These are phyloP conservation scores for Protonemura montana DNA, from an alignment of 2,888 invertebrate genomes.

Conservation along the genomic window DNA sequence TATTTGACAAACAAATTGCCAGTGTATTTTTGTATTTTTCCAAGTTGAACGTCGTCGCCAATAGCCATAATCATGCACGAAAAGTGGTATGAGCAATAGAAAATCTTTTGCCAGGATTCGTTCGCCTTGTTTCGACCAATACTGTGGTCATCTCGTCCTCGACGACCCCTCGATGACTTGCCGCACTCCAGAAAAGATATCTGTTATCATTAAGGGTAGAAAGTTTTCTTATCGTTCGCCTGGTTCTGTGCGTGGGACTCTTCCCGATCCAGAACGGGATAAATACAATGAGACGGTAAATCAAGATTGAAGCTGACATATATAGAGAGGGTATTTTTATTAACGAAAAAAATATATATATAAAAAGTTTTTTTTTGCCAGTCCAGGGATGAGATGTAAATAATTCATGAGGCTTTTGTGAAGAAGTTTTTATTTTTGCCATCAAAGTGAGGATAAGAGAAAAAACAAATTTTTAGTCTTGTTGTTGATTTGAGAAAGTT, in stretches of 20 bases:
- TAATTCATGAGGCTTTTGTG: not conserved
- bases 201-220: not conserved
- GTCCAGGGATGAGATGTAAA: not conserved
- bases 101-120: no score
- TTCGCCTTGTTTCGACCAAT: no score
- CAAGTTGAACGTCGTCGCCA: no score
- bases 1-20: no score
- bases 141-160: not conserved
- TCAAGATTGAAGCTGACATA: constrained; percentile 39
- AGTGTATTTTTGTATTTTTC: no score
- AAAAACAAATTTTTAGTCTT: not conserved
- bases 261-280: not conserved
- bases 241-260: not conserved
- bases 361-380: not conserved
- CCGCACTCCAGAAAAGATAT: not conserved
- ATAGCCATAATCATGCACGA: no score
- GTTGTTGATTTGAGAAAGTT: not conserved
- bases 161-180: not conserved
- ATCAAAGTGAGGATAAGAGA: not conserved
- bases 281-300: not conserved
- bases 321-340: not conserved
- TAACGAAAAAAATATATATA: constrained; percentile 12
- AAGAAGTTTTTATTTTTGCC: not conserved
- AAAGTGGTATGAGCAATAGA: no score
- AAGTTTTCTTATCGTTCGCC: not conserved